phyloP scores from a whole-genome alignment of 2,888 invertebrate genomes.

The Stictocephala bisonia region DNA sequence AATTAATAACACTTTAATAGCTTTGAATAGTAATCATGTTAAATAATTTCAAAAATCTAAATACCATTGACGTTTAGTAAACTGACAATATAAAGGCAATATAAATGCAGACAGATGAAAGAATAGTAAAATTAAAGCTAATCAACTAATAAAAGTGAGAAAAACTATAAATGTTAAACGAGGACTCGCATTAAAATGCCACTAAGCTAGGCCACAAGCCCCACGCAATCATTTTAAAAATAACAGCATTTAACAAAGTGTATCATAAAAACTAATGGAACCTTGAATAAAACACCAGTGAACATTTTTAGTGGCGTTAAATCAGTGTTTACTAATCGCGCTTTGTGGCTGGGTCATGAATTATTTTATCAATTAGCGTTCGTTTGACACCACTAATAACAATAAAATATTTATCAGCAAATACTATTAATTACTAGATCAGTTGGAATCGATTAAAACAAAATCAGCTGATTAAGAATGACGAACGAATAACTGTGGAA shows the following conservation, averaged over 20 bases:
- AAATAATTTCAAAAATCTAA: no score
- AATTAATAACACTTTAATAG: no score
- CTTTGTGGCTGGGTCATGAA: not conserved
- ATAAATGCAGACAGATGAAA: conserved; percentile 1
- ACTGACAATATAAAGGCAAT: no score
- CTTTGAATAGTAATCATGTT: no score
- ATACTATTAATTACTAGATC: conserved; percentile 30
- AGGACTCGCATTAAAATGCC: conserved; percentile 24
- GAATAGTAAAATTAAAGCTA: conserved; percentile 6
- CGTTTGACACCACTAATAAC: not conserved
- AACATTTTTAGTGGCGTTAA: conserved; percentile 10
- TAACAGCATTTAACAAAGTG: conserved; percentile 14
- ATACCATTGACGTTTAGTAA: no score
- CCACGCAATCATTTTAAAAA: conserved; percentile 19
- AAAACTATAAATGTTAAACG: conserved; percentile 31
- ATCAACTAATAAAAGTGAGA: conserved; percentile 4
- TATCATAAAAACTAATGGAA: conserved; percentile 24
- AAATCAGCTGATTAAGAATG: conserved; percentile 22
- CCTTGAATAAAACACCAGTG: not conserved
- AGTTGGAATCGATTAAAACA: conserved; percentile 23
- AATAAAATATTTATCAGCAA: conserved; percentile 13
- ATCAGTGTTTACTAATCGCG: not conserved
- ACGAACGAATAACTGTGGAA: conserved; percentile 6
- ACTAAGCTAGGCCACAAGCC: not conserved
- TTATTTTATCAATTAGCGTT: conserved; percentile 30